Conservation (phyloP, 2,888 invertebrate genomes). For the Tenthredo mesomela region DNA sequence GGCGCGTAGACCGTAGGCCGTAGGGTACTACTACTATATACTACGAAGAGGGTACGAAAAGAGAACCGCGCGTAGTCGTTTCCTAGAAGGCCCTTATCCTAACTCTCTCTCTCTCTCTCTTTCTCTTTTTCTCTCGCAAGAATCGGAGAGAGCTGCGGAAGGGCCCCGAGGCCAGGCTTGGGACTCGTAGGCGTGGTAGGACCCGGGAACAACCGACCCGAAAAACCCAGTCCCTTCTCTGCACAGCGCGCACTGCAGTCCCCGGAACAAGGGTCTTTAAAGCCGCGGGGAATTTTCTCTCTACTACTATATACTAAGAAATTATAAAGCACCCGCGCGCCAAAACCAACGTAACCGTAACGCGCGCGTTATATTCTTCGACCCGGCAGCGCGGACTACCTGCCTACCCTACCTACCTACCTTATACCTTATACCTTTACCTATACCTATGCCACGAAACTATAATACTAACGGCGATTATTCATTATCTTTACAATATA, state of each 20-base stretch:
- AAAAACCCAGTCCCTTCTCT: conserved; percentile 2
- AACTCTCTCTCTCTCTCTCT: conserved; percentile 41
- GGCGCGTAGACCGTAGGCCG: not conserved
- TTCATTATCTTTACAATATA: not conserved
- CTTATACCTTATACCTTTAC: no score
- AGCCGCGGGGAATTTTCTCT: conserved; percentile 54
- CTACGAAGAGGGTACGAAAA: no score
- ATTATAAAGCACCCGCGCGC: conserved; percentile 19
- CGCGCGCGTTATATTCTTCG: conserved; percentile 1
- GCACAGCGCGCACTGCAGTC: not conserved
- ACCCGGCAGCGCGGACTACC: not conserved
- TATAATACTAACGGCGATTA: not conserved
- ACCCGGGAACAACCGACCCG: conserved; percentile 55
- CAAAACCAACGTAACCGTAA: not conserved
- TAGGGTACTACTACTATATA: no score
- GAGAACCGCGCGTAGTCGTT: conserved; percentile 48
- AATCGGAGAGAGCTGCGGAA: conserved; percentile 75
- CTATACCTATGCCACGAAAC: not conserved
- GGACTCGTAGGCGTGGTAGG: conserved; percentile 53
- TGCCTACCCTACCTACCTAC: not conserved
- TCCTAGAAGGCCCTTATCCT: conserved; percentile 50
- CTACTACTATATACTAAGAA: conserved; percentile 45
- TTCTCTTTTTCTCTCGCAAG: no score
- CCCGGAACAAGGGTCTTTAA: conserved; percentile 50
- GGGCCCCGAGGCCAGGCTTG: conserved; percentile 80